Conservation (phyloP, 2,797 vertebrate species). For the Channallabes apus region DNA sequence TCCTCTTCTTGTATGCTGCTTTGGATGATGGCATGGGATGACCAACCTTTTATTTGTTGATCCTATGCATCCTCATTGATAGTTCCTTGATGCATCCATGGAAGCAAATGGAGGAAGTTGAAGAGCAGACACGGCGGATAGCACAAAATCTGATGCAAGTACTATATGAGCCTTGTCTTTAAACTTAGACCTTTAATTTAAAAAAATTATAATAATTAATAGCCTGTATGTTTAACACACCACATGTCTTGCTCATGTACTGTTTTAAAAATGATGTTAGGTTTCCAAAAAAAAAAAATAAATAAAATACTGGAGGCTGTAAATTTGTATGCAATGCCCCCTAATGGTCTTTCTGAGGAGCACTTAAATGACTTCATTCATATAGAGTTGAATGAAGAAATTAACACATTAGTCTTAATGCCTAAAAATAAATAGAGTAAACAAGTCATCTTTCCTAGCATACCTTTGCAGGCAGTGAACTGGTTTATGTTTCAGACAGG, state of each 20-base stretch:
- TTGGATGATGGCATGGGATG: neutral
- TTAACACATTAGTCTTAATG: neutral
- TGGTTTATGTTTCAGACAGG: constrained; percentile 62
- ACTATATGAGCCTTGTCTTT: neutral
- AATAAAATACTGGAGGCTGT: neutral
- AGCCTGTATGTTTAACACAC: neutral
- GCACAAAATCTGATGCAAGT: neutral
- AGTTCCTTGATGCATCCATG: neutral
- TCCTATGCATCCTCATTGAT: neutral
- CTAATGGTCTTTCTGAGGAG: constrained; percentile 38
- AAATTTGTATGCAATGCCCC: constrained; percentile 34
- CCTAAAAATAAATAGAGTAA: constrained; percentile 19
- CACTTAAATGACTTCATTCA: constrained; percentile 5
- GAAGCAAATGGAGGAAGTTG: neutral
- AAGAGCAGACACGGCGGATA: neutral
- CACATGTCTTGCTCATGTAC: neutral
- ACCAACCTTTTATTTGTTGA: constrained; percentile 14
- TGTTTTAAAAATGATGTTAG: neutral
- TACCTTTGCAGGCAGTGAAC: constrained; percentile 29
- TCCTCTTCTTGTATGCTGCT: constrained; percentile 33
- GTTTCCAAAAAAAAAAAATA: neutral
- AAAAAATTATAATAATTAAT: too few relatives aligned
- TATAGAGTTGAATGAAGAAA: neutral
- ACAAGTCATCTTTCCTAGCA: constrained; percentile 49
- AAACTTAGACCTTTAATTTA: neutral